Percentiles rank a stretch among this genome's conserved stretches.
These are phyloP conservation scores for Cnemophilus loriae DNA, from an alignment of 2,113 vertebrate species.

Conservation along the genomic window DNA sequence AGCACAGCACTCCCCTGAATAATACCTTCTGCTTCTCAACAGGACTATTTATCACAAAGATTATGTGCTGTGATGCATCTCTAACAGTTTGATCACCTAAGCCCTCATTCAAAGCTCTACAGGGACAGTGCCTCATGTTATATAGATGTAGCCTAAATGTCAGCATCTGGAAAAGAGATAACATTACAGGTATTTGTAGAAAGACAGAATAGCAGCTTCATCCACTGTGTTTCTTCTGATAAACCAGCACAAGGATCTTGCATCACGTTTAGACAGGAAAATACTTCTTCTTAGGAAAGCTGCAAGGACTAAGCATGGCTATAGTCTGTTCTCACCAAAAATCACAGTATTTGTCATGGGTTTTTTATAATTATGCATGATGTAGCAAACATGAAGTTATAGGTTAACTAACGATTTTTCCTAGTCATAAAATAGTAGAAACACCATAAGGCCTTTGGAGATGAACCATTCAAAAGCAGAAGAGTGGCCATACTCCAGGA, in stretches of 20 bases:
- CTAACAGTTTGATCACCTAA: background rate
- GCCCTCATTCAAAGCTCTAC: background rate
- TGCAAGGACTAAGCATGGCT: background rate
- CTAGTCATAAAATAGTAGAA: background rate
- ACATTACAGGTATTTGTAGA: background rate
- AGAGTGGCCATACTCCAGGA: background rate
- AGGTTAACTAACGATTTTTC: background rate
- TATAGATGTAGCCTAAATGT: background rate
- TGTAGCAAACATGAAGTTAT: background rate
- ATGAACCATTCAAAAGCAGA: background rate
- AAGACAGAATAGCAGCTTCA: background rate
- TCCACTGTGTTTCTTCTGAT: background rate
- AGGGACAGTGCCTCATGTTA: background rate
- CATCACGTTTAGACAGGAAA: background rate
- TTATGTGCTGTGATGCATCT: background rate
- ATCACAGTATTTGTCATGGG: background rate
- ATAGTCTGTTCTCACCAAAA: background rate
- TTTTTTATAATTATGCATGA: background rate
- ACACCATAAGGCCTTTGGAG: background rate
- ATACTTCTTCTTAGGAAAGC: background rate
- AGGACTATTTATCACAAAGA: background rate
- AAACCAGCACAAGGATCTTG: background rate
- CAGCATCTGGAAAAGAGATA: background rate
- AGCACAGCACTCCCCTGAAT: background rate
- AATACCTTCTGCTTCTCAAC: background rate